Percentiles rank a stretch among this genome's conserved stretches.
Conservation (phyloP, 2,113 vertebrate species). For the Phainopepla nitens region DNA sequence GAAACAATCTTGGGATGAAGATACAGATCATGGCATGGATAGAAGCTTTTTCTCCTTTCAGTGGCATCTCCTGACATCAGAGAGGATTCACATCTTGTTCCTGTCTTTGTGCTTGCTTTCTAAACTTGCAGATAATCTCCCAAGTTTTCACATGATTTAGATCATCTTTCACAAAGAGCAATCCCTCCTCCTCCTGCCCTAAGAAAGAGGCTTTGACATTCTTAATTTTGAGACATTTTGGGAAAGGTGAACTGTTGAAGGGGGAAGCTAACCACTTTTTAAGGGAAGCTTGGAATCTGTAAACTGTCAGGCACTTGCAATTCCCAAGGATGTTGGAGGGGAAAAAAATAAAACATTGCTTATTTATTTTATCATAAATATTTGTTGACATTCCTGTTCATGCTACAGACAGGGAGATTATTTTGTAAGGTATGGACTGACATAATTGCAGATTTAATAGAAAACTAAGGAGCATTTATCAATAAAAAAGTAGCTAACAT, state of each 20-base stretch:
- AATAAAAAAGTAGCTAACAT: not conserved
- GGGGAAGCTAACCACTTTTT: not conserved
- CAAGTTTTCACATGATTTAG: not conserved
- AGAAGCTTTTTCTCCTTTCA: not conserved
- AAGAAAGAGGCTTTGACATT: not conserved
- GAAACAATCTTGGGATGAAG: not conserved
- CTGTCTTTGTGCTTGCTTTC: not conserved
- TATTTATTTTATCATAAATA: not conserved
- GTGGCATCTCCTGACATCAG: not conserved
- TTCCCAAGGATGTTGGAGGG: not conserved
- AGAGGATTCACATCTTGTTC: not conserved
- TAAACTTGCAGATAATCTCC: not conserved
- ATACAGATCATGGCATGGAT: not conserved
- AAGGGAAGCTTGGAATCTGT: not conserved
- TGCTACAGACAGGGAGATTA: not conserved
- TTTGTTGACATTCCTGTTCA: not conserved
- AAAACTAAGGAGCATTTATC: not conserved
- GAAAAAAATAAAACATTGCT: too few relatives aligned
- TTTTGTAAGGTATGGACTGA: not conserved
- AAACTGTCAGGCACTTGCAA: not conserved
- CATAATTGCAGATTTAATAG: not conserved
- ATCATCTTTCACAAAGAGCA: not conserved
- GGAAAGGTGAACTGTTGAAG: not conserved
- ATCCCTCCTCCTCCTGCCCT: not conserved
- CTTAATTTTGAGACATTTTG: not conserved